Percentiles rank a stretch among this genome's conserved stretches.
These are phyloP conservation scores for Agrilus cyanescens DNA, from an alignment of 2,888 invertebrate genomes.

Conservation along the genomic window DNA sequence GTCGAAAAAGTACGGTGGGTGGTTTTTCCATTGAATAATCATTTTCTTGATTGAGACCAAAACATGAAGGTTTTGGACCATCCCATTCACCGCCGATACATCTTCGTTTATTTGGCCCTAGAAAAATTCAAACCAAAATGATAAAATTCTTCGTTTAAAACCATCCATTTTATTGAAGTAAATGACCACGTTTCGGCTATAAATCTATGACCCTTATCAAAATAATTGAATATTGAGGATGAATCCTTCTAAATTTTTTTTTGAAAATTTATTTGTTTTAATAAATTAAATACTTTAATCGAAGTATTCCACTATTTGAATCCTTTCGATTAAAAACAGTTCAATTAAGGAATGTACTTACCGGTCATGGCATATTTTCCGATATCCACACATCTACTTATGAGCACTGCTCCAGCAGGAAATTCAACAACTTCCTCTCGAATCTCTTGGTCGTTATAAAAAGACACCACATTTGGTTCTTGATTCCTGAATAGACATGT, in stretches of 20 bases:
- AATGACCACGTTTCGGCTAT: no score
- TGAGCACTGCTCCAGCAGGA: conserved; percentile 50
- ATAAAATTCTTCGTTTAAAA: neutral
- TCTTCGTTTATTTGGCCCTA: conserved; percentile 55
- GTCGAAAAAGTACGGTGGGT: conserved; percentile 72
- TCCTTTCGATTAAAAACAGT: no score
- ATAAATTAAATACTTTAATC: no score
- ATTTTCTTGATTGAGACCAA: conserved; percentile 73
- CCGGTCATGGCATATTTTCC: conserved; percentile 73
- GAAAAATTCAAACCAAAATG: conserved; percentile 34
- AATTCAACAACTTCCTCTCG: conserved; percentile 67
- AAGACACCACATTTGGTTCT: conserved; percentile 68
- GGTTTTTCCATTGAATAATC: conserved; percentile 82
- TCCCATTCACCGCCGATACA: conserved; percentile 76
- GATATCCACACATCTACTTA: conserved; percentile 65
- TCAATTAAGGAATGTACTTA: conserved; percentile 14
- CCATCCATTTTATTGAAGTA: no score
- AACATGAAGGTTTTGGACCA: conserved; percentile 64
- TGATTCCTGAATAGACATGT: conserved; percentile 67
- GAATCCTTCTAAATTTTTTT: no score
- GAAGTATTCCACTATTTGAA: no score
- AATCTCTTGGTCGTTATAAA: conserved; percentile 68
- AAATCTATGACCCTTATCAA: no score
- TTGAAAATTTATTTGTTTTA: no score
- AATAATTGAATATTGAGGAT: no score